Evolutionary conservation across 1,140 invertebrate genomes (phyloP).

Genomic region (Mya arenaria): DNA sequence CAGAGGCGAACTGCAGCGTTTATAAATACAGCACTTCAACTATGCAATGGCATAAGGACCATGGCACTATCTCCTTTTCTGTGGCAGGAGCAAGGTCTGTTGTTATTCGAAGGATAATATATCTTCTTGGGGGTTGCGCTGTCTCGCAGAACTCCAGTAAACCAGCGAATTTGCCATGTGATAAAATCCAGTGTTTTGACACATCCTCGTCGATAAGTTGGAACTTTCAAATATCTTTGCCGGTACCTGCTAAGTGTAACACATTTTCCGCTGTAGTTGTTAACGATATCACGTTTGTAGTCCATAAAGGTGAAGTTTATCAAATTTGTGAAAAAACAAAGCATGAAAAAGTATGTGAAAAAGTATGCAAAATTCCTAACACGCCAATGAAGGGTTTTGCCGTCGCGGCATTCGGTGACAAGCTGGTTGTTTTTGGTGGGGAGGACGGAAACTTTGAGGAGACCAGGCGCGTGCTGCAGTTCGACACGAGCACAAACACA

Average conservation of each 20-base stretch:
- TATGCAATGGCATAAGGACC: neutral
- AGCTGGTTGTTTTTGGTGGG: slow-evolving; percentile 24
- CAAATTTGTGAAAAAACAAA: neutral
- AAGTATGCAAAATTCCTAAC: neutral
- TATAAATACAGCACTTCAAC: too few species aligned
- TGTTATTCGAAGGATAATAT: slow-evolving; percentile 26
- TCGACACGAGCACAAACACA: neutral
- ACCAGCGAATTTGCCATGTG: neutral
- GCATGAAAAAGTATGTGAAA: neutral
- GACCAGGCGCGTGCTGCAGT: slow-evolving; percentile 7
- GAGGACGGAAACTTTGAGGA: slow-evolving; percentile 27
- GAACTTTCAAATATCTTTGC: too few species aligned
- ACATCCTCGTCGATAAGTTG: slow-evolving; percentile 14
- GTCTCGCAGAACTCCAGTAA: too few species aligned
- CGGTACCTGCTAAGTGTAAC: too few species aligned
- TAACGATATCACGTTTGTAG: slow-evolving; percentile 1
- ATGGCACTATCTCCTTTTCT: neutral
- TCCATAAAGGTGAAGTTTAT: slow-evolving; percentile 24
- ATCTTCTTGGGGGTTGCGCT: slow-evolving; percentile 22
- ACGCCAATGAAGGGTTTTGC: slow-evolving; percentile 21
- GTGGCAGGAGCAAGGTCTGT: slow-evolving; percentile 27
- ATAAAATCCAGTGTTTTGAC: slow-evolving; percentile 40
- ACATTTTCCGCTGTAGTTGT: too few species aligned
- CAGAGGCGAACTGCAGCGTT: neutral
- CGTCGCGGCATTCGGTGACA: slow-evolving; percentile 25